A percentile compares a stretch with the other conserved stretches of the same genome.
Evolutionary conservation across 1,140 invertebrate genomes (phyloP).

Genomic region (Bombus turneri): DNA sequence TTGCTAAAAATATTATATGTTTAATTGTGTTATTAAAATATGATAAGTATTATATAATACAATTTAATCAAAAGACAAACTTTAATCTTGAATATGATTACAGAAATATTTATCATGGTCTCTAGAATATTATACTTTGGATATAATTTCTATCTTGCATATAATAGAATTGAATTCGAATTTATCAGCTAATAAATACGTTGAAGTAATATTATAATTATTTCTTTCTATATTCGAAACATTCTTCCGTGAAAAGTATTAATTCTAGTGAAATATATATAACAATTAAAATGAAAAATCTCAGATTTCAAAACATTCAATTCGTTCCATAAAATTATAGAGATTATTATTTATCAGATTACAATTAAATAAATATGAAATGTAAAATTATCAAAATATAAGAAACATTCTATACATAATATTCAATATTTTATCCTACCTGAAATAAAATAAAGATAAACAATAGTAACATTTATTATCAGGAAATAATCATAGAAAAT

Average conservation of each 20-base stretch:
- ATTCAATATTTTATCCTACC: neutral
- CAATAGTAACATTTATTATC: neutral
- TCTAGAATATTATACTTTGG: conserved; percentile 1
- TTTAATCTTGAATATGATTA: conserved; percentile 45
- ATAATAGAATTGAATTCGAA: neutral
- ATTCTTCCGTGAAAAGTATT: neutral
- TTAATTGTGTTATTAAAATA: neutral
- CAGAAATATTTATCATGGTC: conserved; percentile 4
- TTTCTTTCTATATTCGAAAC: neutral
- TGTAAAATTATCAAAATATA: neutral
- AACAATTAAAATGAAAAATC: neutral
- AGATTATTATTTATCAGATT: conserved; percentile 1
- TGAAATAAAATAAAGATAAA: neutral
- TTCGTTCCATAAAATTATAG: neutral
- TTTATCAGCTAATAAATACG: neutral
- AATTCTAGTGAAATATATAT: neutral
- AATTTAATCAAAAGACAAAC: neutral
- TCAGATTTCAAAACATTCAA: neutral
- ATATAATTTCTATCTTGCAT: neutral
- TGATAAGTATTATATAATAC: neutral
- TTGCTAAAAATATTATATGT: neutral
- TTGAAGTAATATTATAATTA: neutral
- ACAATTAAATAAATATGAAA: neutral
- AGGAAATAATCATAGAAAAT: neutral
- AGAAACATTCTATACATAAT: neutral